phyloP scores from a whole-genome alignment of 1,140 invertebrate genomes.

The Steinernema feltiae region DNA sequence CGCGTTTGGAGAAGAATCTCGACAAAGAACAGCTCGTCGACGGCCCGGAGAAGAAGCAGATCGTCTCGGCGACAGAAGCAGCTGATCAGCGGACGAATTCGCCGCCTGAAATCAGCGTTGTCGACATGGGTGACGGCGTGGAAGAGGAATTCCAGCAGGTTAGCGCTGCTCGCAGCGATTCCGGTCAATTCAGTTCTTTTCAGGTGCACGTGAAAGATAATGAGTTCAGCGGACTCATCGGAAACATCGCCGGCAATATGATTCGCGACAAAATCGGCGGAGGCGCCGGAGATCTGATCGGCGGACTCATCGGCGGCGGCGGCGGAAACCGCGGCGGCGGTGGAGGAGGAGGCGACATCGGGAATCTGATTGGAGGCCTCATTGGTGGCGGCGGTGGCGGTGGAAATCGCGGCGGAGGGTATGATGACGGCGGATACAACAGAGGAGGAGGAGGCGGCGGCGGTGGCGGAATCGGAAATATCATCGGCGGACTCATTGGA shows the following conservation, averaged over 20 bases:
- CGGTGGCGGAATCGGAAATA: conserved; percentile 34
- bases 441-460: conserved; percentile 28
- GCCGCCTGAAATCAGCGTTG: conserved; percentile 3
- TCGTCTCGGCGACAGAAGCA: not conserved
- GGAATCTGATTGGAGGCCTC: conserved; percentile 29
- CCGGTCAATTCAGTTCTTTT: not conserved
- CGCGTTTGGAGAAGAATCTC: not conserved
- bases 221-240: conserved; percentile 56
- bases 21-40: not conserved
- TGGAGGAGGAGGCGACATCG: conserved; percentile 10
- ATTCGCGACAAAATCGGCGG: conserved; percentile 44
- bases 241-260: conserved; percentile 53
- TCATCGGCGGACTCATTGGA: conserved; percentile 41
- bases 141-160: conserved; percentile 30
- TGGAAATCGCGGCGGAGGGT: not conserved
- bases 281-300: not conserved
- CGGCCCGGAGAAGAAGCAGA: not conserved
- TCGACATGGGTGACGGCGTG: conserved; percentile 30
- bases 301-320: not conserved
- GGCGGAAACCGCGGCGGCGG: conserved; percentile 18
- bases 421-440: conserved; percentile 21
- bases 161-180: not conserved
- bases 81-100: not conserved
- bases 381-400: conserved; percentile 30
- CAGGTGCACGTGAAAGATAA: conserved; percentile 52